Conservation (phyloP, 2,113 vertebrate species). For the Apteryx mantelli region DNA sequence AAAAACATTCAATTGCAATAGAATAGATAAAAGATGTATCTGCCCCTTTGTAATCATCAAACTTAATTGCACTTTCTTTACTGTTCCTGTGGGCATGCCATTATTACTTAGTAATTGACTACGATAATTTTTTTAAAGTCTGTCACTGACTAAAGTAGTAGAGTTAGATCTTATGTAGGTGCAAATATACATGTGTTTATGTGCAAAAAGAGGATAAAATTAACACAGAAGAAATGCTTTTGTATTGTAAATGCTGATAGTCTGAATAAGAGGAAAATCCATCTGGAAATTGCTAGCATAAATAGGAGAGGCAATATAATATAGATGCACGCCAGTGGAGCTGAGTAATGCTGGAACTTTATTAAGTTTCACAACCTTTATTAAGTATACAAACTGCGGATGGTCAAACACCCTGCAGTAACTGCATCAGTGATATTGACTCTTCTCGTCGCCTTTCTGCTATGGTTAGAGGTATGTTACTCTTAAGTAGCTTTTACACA, state of each 20-base stretch:
- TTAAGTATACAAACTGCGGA: neutral
- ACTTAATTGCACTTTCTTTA: neutral
- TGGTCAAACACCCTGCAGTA: neutral
- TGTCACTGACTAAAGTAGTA: neutral
- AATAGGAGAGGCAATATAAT: neutral
- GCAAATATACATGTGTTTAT: neutral
- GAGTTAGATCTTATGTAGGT: neutral
- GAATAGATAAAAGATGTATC: neutral
- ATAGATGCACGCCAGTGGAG: neutral
- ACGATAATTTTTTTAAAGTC: neutral
- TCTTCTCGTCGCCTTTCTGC: neutral
- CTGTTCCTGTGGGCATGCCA: neutral
- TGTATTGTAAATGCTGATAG: neutral
- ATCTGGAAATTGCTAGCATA: neutral
- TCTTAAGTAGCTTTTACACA: neutral
- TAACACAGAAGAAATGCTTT: neutral
- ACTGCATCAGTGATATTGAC: neutral
- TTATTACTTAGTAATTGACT: constrained; percentile 22
- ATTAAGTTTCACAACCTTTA: neutral
- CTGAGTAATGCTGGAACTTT: neutral
- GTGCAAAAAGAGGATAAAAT: neutral
- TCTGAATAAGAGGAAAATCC: neutral
- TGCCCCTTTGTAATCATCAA: neutral
- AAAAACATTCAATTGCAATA: neutral
- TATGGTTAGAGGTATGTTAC: neutral